Percentiles rank a stretch among this genome's conserved stretches.
Evolutionary conservation across 2,797 vertebrate species (phyloP).

Genomic region (Nannoperca australis): DNA sequence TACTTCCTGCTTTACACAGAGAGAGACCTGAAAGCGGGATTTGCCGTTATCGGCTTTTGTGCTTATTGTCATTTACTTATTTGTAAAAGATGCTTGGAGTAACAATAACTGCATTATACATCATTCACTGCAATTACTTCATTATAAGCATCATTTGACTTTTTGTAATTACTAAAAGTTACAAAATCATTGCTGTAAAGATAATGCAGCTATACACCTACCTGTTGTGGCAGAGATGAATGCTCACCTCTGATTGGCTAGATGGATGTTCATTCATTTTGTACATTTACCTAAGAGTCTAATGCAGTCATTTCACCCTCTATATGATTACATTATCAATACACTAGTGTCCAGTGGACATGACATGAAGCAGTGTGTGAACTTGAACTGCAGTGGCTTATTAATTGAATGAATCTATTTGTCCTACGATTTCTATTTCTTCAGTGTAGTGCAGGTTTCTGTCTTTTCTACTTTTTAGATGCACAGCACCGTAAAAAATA

Average conservation of each 20-base stretch:
- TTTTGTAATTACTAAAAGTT: background rate
- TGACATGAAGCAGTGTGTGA: background rate
- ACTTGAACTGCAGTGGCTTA: background rate
- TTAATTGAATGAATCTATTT: background rate
- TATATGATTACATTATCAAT: background rate
- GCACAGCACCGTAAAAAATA: background rate
- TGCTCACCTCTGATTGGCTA: background rate
- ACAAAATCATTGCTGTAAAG: background rate
- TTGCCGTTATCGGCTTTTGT: slow-evolving; percentile 78
- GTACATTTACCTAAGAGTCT: background rate
- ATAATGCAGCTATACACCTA: background rate
- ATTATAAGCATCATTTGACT: background rate
- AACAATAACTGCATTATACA: background rate
- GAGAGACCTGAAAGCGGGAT: slow-evolving; percentile 76
- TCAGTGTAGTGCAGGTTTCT: background rate
- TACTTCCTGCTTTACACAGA: slow-evolving; percentile 81
- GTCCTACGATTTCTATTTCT: background rate
- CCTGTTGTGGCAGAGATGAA: background rate
- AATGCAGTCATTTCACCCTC: background rate
- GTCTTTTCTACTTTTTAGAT: background rate
- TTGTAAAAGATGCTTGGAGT: background rate
- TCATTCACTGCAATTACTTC: background rate
- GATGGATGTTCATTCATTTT: background rate
- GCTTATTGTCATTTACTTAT: background rate
- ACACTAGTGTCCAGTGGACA: background rate